Percentiles rank a stretch among this genome's conserved stretches.
phyloP scores from a whole-genome alignment of 1,140 invertebrate genomes.

The Mamestra configurata region DNA sequence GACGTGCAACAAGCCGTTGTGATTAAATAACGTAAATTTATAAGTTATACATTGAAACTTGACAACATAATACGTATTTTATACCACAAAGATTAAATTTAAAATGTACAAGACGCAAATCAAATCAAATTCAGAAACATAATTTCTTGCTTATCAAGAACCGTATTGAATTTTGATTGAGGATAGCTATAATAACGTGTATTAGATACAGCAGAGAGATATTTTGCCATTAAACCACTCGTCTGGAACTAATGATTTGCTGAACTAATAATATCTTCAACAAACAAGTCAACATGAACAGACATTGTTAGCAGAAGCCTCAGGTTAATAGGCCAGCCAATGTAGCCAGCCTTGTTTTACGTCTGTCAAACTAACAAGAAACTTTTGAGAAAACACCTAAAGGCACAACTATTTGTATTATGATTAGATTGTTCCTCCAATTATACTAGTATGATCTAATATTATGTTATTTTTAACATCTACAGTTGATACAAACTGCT shows the following conservation, averaged over 20 bases:
- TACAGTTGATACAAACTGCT: no score
- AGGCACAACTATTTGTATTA: neutral
- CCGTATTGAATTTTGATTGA: conserved; percentile 12
- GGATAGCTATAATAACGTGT: conserved; percentile 11
- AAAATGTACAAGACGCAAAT: conserved; percentile 1
- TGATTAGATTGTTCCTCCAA: neutral
- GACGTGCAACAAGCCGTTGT: neutral
- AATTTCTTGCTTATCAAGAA: conserved; percentile 9
- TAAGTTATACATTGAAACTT: conserved; percentile 7
- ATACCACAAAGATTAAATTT: neutral
- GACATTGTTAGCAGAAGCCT: conserved; percentile 13
- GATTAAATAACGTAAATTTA: neutral
- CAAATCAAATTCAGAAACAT: neutral
- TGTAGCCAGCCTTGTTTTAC: conserved; percentile 8
- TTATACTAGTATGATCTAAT: no score
- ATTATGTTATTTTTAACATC: no score
- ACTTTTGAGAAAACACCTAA: neutral
- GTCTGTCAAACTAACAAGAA: conserved; percentile 2
- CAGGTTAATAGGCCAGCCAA: neutral
- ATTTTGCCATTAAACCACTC: neutral
- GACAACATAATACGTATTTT: neutral
- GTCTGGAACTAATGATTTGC: conserved; percentile 16
- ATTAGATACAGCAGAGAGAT: conserved; percentile 15
- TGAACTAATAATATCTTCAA: conserved; percentile 22
- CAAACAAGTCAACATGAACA: conserved; percentile 26